These are phyloP conservation scores for Gibbula magus DNA, from an alignment of 2,888 invertebrate genomes.

Conservation along the genomic window DNA sequence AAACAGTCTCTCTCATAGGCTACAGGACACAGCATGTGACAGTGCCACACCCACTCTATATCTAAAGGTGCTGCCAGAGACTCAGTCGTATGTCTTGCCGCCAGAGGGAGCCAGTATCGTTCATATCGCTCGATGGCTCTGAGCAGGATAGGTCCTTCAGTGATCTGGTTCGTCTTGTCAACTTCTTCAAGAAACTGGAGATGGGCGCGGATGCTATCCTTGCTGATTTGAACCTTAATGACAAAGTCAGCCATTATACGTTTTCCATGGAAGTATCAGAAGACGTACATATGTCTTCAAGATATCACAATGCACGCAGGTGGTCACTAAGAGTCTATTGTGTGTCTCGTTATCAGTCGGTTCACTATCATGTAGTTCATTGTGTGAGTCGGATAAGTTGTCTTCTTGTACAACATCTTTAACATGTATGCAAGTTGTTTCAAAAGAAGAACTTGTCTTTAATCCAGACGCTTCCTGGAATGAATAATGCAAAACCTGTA, in stretches of 20 bases:
- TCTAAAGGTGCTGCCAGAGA: slow-evolving; percentile 72
- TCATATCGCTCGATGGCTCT: slow-evolving; percentile 76
- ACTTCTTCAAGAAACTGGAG: slow-evolving; percentile 61
- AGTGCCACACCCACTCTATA: slow-evolving; percentile 77
- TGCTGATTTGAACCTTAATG: not conserved
- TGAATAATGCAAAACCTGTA: too few species aligned
- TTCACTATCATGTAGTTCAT: too few species aligned
- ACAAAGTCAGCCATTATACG: not conserved
- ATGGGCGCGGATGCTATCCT: slow-evolving; percentile 45
- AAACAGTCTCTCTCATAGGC: slow-evolving; percentile 62
- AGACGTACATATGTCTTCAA: too few species aligned
- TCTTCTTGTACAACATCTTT: too few species aligned
- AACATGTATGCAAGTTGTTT: too few species aligned
- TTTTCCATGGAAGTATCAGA: too few species aligned
- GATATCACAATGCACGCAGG: too few species aligned
- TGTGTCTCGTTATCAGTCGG: too few species aligned
- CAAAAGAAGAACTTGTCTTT: too few species aligned
- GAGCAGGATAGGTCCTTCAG: slow-evolving; percentile 69
- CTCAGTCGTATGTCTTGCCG: slow-evolving; percentile 54
- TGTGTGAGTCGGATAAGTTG: too few species aligned
- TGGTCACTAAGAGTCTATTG: too few species aligned
- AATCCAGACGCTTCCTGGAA: too few species aligned
- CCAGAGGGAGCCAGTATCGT: slow-evolving; percentile 75
- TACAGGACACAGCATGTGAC: slow-evolving; percentile 71
- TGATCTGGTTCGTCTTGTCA: slow-evolving; percentile 52